Base-by-base conservation (phyloP, 92 coral and sea anemone species). In the Virgularia gustaviana region DNA sequence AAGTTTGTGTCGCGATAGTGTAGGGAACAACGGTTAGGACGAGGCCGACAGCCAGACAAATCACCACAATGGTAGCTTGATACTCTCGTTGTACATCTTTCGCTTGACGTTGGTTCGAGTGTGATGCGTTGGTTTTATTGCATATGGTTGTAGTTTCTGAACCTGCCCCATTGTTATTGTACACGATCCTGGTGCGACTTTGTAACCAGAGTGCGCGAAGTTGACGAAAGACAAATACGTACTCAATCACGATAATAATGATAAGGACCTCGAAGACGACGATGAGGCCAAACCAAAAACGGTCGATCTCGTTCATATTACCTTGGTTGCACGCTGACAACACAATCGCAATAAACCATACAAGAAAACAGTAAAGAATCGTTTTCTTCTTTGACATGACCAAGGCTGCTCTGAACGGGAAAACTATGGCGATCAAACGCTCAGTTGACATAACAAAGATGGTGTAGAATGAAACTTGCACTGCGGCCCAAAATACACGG, bases 321-420 rank as follows among this genome's bases (percentile, higher is more conserved):
- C 75, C 61, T n/a, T n/a, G n/a, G n/a, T n/a, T n/a, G n/a, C n/a
- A n/a, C n/a, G n/a, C n/a, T 8, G 59, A 59, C 16, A 43, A 68
- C 7, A 68, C 45, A 13, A 68, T 18, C 15, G 75, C 42, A 8
- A 68, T 8, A 32, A 68, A 30, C 75, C 75, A 68, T n/a, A 68
- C 75, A 16, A 32, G n/a, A 30, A 49, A 34, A 31, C 75, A 68
- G 31, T 68, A 68, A 2, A 68, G 9, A 27, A 55, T 24, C 43
- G 75, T 68, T 49, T 68, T 68, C 45, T 68, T 68, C 61, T 34
- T 68, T 11, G 75, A 68, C 75, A 68, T 68, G 9, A 68, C 8
- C 23, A 68, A 22, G 11, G 75, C 61, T 30, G 75, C 61, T 15
- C 55, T 49, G 25, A 68, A 68, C 23, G 75, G 75, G 45, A 49